Evolutionary conservation across 2,797 vertebrate species (phyloP).

Genomic region (Brachyrhaphis roseni): DNA sequence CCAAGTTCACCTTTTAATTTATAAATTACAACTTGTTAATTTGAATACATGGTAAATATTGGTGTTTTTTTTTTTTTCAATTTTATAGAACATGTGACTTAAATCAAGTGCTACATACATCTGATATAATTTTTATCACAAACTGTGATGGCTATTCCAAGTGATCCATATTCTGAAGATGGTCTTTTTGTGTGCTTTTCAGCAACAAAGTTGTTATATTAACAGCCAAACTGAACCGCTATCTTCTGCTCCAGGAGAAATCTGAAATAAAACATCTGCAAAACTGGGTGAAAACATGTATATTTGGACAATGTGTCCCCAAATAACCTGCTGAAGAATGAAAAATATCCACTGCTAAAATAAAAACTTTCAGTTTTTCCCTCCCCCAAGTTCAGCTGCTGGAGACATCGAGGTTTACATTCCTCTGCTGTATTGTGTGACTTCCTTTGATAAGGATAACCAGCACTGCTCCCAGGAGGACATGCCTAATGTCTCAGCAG

Average conservation of each 20-base stretch:
- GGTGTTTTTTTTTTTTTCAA: background rate
- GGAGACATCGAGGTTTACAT: conserved; percentile 60
- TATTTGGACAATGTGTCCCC: conserved; percentile 36
- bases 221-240: conserved; percentile 21
- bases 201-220: conserved; percentile 6
- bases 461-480: conserved; percentile 52
- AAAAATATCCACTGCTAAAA: conserved; percentile 36
- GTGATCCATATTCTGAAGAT: conserved; percentile 7
- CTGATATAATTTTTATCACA: too few species aligned
- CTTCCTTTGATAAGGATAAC: conserved; percentile 72
- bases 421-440: conserved; percentile 65
- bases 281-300: conserved; percentile 6
- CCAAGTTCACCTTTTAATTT: background rate
- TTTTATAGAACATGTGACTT: background rate
- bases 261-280: conserved; percentile 26
- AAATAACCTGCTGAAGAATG: conserved; percentile 50
- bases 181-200: conserved; percentile 31
- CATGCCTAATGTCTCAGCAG: conserved; percentile 41
- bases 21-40: background rate
- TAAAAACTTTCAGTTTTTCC: conserved; percentile 18
- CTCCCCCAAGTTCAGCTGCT: conserved; percentile 45
- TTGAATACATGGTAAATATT: background rate
- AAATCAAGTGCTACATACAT: background rate
- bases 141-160: background rate
- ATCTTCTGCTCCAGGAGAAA: conserved; percentile 31